A percentile compares a stretch with the other conserved stretches of the same genome.
These are phyloP conservation scores for Melanocharis versteri DNA, from an alignment of 2,113 vertebrate species.

Conservation along the genomic window DNA sequence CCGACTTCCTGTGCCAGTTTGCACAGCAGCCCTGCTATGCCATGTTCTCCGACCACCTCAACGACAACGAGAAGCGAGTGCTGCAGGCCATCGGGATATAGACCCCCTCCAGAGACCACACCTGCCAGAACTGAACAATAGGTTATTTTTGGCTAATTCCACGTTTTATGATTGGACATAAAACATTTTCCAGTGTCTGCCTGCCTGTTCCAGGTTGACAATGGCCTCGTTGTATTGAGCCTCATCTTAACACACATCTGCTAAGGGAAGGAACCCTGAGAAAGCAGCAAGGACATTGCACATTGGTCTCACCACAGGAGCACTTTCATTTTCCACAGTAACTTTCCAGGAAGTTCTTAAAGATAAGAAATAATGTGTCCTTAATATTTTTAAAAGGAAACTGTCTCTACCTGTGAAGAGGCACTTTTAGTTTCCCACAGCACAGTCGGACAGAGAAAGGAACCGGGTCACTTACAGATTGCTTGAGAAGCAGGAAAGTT, in stretches of 20 bases:
- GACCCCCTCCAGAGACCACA: background rate
- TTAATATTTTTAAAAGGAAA: constrained; percentile 51
- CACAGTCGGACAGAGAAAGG: background rate
- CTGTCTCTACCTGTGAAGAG: constrained; percentile 34
- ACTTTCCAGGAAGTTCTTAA: constrained; percentile 50
- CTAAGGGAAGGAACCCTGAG: constrained; percentile 28
- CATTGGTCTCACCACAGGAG: constrained; percentile 47
- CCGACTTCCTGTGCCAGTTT: constrained; percentile 95
- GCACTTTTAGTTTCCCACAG: constrained; percentile 12
- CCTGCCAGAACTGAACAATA: background rate
- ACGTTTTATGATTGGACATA: constrained; percentile 56
- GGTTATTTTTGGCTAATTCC: constrained; percentile 28
- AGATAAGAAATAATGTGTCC: constrained; percentile 17
- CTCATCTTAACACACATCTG: constrained; percentile 22
- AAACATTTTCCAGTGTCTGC: constrained; percentile 46
- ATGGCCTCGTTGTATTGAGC: background rate
- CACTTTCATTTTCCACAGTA: constrained; percentile 63
- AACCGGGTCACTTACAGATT: background rate
- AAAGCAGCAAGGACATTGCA: constrained; percentile 43
- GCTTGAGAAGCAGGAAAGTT: background rate
- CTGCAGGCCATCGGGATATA: constrained; percentile 93
- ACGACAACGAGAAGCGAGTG: constrained; percentile 86
- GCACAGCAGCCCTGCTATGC: constrained; percentile 96
- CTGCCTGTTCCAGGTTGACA: constrained; percentile 27
- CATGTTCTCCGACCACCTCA: constrained; percentile 95